phyloP scores from a whole-genome alignment of 1,140 invertebrate species.

The Trialeurodes vaporariorum region DNA sequence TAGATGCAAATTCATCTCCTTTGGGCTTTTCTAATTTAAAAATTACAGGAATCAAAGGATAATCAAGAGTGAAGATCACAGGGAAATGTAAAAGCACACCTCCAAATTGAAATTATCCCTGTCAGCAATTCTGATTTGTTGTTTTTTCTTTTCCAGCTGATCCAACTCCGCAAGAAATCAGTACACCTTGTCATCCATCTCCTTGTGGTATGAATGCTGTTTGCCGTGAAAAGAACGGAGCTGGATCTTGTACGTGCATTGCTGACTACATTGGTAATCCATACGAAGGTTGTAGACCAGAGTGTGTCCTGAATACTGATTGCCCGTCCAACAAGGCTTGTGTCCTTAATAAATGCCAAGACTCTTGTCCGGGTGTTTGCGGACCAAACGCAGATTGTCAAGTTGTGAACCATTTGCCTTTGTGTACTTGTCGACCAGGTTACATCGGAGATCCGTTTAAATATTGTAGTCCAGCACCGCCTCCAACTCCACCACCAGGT shows the following conservation, averaged over 20 bases:
- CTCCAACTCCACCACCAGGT: constrained; percentile 7
- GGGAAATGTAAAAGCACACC: constrained; percentile 29
- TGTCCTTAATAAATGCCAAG: constrained; percentile 49
- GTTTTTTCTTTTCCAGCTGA: constrained; percentile 21
- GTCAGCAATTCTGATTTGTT: too few species aligned
- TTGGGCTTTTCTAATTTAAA: too few species aligned
- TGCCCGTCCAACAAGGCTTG: constrained; percentile 49
- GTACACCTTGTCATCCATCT: constrained; percentile 47
- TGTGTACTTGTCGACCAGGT: constrained; percentile 49
- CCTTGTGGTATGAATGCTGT: constrained; percentile 59
- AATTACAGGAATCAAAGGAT: constrained; percentile 31
- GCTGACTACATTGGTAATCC: constrained; percentile 40
- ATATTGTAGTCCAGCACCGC: constrained; percentile 27
- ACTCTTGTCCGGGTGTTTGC: constrained; percentile 56
- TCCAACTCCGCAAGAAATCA: constrained; percentile 17
- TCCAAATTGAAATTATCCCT: too few species aligned
- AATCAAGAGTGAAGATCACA: constrained; percentile 18
- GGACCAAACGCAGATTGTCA: constrained; percentile 51
- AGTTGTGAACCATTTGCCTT: constrained; percentile 52
- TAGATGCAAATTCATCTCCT: too few species aligned
- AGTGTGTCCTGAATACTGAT: constrained; percentile 53
- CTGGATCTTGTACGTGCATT: constrained; percentile 50
- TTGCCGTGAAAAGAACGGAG: constrained; percentile 50
- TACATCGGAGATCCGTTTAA: constrained; percentile 55
- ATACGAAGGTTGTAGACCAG: constrained; percentile 46